Conservation (phyloP, 2,797 vertebrate genomes). For the Sebastes minor region DNA sequence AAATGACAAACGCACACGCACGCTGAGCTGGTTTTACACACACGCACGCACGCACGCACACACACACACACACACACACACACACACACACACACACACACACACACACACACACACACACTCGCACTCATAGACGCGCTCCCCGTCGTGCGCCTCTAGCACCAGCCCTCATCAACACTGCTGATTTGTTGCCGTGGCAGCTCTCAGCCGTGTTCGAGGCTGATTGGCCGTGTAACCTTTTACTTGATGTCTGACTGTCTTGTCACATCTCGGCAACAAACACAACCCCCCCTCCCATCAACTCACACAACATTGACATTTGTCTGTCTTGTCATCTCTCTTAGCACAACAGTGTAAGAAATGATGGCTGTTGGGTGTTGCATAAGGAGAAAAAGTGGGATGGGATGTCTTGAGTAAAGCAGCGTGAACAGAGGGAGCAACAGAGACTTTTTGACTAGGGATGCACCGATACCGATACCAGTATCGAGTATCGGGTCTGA, state of each 20-base stretch:
- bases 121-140: background rate
- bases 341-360: conserved; percentile 11
- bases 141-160: conserved; percentile 9
- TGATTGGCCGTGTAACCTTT: conserved; percentile 67
- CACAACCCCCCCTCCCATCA: conserved; percentile 31
- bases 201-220: conserved; percentile 50
- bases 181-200: conserved; percentile 51
- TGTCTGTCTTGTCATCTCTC: conserved; percentile 55
- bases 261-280: conserved; percentile 53
- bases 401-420: conserved; percentile 25
- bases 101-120: background rate
- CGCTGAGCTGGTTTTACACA: too few species aligned
- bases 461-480: too few species aligned
- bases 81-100: background rate
- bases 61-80: background rate
- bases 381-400: conserved; percentile 31
- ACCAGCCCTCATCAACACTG: conserved; percentile 57
- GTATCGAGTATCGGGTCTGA: too few species aligned
- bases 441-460: background rate
- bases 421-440: background rate
- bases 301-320: conserved; percentile 44
- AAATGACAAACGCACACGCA: too few species aligned
- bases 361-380: conserved; percentile 50
- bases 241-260: conserved; percentile 55
- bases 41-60: background rate